A percentile compares a stretch with the other conserved stretches of the same genome.
Evolutionary conservation across 1,140 invertebrate species (phyloP).

Genomic region (Plutomurus gul): DNA sequence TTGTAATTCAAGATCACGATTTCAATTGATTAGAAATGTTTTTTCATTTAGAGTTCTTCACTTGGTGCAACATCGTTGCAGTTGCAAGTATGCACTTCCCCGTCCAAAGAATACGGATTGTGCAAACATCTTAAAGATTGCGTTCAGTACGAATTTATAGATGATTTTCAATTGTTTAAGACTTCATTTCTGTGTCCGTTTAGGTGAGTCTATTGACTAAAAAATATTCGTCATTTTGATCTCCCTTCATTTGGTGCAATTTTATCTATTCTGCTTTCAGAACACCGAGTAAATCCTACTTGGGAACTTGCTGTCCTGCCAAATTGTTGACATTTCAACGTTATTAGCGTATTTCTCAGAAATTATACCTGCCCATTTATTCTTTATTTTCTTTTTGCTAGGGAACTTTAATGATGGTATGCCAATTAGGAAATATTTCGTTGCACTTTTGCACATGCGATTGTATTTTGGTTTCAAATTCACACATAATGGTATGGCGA

Average conservation of each 20-base stretch:
- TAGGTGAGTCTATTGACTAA: not conserved
- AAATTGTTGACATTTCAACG: not conserved
- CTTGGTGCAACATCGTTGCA: not conserved
- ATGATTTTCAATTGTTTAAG: not conserved
- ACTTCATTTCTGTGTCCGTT: not conserved
- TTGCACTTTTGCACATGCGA: too few relatives aligned
- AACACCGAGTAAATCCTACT: not conserved
- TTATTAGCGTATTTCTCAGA: too few relatives aligned
- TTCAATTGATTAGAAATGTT: too few relatives aligned
- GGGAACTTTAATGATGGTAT: too few relatives aligned
- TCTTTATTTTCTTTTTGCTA: too few relatives aligned
- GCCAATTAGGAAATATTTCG: too few relatives aligned
- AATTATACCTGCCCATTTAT: too few relatives aligned
- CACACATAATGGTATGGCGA: too few relatives aligned
- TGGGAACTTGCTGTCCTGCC: not conserved
- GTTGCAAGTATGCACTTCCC: not conserved
- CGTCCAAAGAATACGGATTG: not conserved
- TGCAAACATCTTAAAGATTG: not conserved
- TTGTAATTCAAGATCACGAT: too few relatives aligned
- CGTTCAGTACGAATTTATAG: not conserved
- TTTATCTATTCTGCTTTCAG: not conserved
- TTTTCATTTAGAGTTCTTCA: not conserved
- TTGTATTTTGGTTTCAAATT: too few relatives aligned
- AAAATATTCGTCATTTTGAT: too few relatives aligned
- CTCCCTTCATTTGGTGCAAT: not conserved